These are phyloP conservation scores for Holacanthella duospinosa DNA, from an alignment of 2,888 invertebrate species.

Conservation along the genomic window DNA sequence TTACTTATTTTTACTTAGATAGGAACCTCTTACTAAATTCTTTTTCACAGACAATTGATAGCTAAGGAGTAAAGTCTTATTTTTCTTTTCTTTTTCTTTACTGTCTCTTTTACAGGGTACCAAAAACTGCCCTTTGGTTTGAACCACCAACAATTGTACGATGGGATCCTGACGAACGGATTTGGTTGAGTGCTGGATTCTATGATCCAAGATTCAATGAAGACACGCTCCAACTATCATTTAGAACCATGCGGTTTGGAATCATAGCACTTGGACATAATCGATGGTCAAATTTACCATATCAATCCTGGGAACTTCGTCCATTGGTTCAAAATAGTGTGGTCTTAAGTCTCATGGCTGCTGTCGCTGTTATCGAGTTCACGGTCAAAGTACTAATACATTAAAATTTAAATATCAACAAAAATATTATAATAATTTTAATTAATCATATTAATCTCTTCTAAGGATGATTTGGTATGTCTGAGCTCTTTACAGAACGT, in stretches of 20 bases:
- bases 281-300: slow-evolving; percentile 68
- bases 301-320: slow-evolving; percentile 73
- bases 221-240: slow-evolving; percentile 50
- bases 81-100: not conserved
- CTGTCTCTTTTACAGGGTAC: slow-evolving; percentile 46
- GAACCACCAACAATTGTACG: slow-evolving; percentile 62
- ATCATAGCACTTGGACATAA: slow-evolving; percentile 63
- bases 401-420: not conserved
- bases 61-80: not conserved
- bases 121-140: slow-evolving; percentile 61
- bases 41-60: not conserved
- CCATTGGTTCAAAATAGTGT: slow-evolving; percentile 45
- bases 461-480: slow-evolving; percentile 43
- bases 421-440: not conserved
- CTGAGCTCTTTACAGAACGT: slow-evolving; percentile 51
- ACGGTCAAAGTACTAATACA: slow-evolving; percentile 19
- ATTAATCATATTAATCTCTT: slow-evolving; percentile 8
- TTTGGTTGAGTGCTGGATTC: slow-evolving; percentile 62
- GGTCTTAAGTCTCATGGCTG: slow-evolving; percentile 25
- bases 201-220: slow-evolving; percentile 75
- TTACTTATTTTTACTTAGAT: not conserved
- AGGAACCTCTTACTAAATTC: not conserved
- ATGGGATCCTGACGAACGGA: slow-evolving; percentile 45
- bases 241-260: slow-evolving; percentile 60
- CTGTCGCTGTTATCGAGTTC: slow-evolving; percentile 32